Base-by-base conservation (phyloP, 1,140 invertebrate genomes). In the Trachymyrmex septentrionalis region DNA sequence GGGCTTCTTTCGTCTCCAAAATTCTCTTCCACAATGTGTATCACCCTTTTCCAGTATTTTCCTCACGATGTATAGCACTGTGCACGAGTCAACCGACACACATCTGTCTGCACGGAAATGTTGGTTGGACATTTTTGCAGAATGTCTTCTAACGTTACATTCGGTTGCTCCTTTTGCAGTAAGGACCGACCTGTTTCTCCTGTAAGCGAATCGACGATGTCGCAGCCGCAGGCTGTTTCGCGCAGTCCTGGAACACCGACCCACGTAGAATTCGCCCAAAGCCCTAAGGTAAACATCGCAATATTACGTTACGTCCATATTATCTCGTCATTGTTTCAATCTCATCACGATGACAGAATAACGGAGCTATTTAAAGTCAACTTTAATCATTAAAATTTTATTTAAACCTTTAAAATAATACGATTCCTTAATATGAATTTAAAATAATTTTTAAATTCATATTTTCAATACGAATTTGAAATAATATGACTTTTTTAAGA, bases 161-260 rank as follows among this genome's bases (percentile, higher is more conserved):
- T 50, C 53, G 73, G 69, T 80, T 82, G n/a, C 48, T 92, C 87
- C 44, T 88, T 92, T 93, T 94, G 57, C 93, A 96, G 95, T 94
- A 96, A 96, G 95, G 96, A 96, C 91, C 95, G 95, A 91, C 95
- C 95, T 89, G 94, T 95, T 91, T 95, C 96, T 89, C 95, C 93
- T 92, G 94, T 94, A 90, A 92, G 93, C 89, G 95, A 95, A 88
- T 93, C 94, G 63, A 93, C 93, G 73, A 93, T 93, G 91, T 93
- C 92, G 38, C 93, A 94, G 88, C 92, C 92, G 63, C 92, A 94
- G 76, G 89, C 86, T 84, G 86, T 94, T 84, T 92, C 87, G 76
- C 93, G 93, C 86, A 93, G 92, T 73, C 91, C 93, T 84, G 93
- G 93, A 53, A 94, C 94, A 84, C 93, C 94, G 73, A 94, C 94